Base-by-base conservation (phyloP, 23 tunicate species). In the Corella eumyota region DNA sequence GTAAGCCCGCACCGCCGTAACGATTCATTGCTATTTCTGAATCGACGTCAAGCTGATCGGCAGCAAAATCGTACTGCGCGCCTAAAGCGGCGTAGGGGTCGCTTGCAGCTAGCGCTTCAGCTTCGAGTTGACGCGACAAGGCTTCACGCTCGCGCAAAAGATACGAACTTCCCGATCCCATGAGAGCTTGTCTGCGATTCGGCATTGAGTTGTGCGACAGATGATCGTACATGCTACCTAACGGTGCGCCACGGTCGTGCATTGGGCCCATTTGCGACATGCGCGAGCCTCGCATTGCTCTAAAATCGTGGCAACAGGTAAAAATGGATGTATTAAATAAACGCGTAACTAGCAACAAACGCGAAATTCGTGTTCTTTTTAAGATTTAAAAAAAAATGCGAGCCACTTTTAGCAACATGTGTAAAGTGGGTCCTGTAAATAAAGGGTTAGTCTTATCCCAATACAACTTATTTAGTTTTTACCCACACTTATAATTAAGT, bases 71-170 rank as follows among this genome's bases (percentile, higher is more conserved):
- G 57, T 66, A 66, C 17, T 45, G 71, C 21, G 71, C 30, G 28
- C 59, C 71, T 31, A 32, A 22, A 9, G 59, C 58, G n/a, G 40
- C 30, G 25, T 47, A 66, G 5, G 58, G 28, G 30, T 24, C 71
- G n/a, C n/a, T n/a, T n/a, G n/a, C n/a, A 27, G 57, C 74, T 24
- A 70, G 50, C 21, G 57, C 69, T 30, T 78, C 70, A 9, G 56
- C 53, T 25, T 64, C 72, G 51, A 67, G 74, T 45, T 71, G 79
- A 58, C 94, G 77, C 36, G 83, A 59, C 70, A 84, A 53, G 67
- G 80, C 69, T 27, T 73, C 94, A 62, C 94, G 77, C 50, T 84
- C 83, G 24, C 94, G 63, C 68, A 81, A 78, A 17, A 72, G 23
- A 4, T 45, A 45, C 44, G 67, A 58, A 35, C 64, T 73, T 57